phyloP scores from a whole-genome alignment of 2,797 vertebrate genomes.

The Hydrocynus forskahlii region DNA sequence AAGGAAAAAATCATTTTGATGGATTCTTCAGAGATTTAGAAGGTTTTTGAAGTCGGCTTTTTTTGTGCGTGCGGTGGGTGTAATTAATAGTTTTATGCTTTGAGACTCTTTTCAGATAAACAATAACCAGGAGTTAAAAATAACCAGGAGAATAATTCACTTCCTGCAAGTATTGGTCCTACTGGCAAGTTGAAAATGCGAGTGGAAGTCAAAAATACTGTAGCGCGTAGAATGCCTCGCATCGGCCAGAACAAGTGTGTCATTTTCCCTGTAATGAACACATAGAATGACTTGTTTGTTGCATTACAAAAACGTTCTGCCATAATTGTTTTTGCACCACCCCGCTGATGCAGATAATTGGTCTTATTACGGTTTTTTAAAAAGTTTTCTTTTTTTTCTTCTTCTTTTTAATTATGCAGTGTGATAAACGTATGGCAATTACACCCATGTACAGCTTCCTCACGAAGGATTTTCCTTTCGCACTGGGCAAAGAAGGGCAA shows the following conservation, averaged over 20 bases:
- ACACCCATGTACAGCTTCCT: not conserved
- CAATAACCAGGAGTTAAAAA: slow-evolving; percentile 10
- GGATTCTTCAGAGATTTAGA: not conserved
- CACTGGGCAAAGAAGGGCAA: not conserved
- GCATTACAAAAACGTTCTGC: slow-evolving; percentile 18
- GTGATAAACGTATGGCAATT: slow-evolving; percentile 26
- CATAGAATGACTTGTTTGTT: slow-evolving; percentile 39
- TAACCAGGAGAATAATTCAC: not conserved
- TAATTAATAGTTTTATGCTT: not conserved
- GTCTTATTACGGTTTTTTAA: slow-evolving; percentile 45
- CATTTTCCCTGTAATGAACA: slow-evolving; percentile 39
- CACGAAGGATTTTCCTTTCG: not conserved
- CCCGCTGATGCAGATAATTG: slow-evolving; percentile 52
- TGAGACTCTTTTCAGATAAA: not conserved
- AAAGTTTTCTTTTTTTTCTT: not conserved
- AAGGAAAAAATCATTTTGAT: not conserved
- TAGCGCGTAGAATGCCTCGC: slow-evolving; percentile 1
- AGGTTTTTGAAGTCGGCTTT: not conserved
- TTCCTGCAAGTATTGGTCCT: slow-evolving; percentile 6
- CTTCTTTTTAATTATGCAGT: slow-evolving; percentile 38
- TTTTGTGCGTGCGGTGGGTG: slow-evolving; percentile 1
- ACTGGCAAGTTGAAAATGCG: not conserved
- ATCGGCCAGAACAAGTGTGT: not conserved
- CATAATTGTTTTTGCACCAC: slow-evolving; percentile 51
- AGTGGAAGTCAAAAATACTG: not conserved